Percentiles rank a stretch among this genome's conserved stretches.
Evolutionary conservation across 2,888 invertebrate genomes (phyloP).

Genomic region (Hemithea aestivaria): DNA sequence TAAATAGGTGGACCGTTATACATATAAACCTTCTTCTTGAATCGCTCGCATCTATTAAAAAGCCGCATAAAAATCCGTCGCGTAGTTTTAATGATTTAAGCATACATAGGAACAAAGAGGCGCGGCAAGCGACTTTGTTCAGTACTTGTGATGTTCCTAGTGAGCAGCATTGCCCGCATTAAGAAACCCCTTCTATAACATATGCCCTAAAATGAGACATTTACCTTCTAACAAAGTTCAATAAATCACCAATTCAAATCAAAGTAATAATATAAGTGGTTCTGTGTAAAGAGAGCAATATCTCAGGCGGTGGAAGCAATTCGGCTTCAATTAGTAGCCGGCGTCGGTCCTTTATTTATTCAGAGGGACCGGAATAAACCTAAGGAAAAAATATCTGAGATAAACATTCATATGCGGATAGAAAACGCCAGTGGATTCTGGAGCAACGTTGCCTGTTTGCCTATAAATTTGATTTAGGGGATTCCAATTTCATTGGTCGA

Average conservation of each 20-base stretch:
- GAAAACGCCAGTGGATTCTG: constrained; percentile 37
- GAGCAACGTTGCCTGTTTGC: constrained; percentile 31
- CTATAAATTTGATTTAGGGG: constrained; percentile 27
- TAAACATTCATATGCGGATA: constrained; percentile 55
- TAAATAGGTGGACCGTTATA: no score
- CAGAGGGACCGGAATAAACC: constrained; percentile 51
- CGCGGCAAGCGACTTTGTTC: no score
- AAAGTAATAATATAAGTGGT: constrained; percentile 41
- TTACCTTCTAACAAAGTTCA: constrained; percentile 18
- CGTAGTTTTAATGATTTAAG: no score
- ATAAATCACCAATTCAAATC: constrained; percentile 46
- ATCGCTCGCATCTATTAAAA: no score
- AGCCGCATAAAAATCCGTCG: no score
- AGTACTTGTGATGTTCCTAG: no score
- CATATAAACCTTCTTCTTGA: no score
- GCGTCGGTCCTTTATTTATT: constrained; percentile 58
- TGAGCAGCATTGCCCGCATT: no score
- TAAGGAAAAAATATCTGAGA: constrained; percentile 50
- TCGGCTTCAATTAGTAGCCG: constrained; percentile 55
- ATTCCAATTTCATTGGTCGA: constrained; percentile 16
- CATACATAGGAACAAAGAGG: no score
- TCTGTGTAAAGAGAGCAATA: constrained; percentile 35
- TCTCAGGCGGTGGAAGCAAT: constrained; percentile 39
- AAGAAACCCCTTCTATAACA: no score
- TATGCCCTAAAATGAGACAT: no score